Conservation (phyloP, 2,888 invertebrate genomes). For the Chrysolina oricalcia region DNA sequence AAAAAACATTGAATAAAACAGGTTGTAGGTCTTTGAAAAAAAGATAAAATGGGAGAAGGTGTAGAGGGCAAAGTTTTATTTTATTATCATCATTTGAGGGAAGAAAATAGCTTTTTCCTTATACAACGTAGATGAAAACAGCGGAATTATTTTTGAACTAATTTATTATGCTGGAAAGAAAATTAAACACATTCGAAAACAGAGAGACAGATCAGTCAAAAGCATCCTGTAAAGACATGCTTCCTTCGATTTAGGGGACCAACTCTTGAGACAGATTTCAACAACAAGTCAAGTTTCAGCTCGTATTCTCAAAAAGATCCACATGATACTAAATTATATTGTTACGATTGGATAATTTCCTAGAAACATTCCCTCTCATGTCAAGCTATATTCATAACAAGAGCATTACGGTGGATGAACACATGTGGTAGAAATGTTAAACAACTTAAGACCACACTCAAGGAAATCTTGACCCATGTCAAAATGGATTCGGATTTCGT, state of each 20-base stretch:
- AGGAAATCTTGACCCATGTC: conserved; percentile 1
- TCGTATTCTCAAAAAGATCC: background rate
- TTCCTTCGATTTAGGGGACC: background rate
- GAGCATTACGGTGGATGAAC: background rate
- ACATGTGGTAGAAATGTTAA: background rate
- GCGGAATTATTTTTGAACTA: too few relatives aligned
- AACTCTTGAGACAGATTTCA: background rate
- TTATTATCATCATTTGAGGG: too few relatives aligned
- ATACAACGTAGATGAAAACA: too few relatives aligned
- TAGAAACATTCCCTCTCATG: background rate
- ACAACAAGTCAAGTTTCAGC: background rate
- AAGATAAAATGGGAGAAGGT: too few relatives aligned
- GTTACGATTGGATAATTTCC: background rate
- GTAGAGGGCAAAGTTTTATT: too few relatives aligned
- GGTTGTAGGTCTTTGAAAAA: too few relatives aligned
- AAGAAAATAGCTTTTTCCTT: too few relatives aligned
- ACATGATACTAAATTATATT: background rate
- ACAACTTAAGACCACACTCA: background rate
- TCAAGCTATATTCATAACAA: background rate
- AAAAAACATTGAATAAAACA: too few relatives aligned
- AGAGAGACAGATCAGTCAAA: background rate
- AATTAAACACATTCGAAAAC: too few relatives aligned
- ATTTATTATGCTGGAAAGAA: too few relatives aligned
- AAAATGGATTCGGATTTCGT: background rate
- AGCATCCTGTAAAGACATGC: background rate